Base-by-base conservation (phyloP, 2,113 vertebrate species). In the Cepphus grylle region DNA sequence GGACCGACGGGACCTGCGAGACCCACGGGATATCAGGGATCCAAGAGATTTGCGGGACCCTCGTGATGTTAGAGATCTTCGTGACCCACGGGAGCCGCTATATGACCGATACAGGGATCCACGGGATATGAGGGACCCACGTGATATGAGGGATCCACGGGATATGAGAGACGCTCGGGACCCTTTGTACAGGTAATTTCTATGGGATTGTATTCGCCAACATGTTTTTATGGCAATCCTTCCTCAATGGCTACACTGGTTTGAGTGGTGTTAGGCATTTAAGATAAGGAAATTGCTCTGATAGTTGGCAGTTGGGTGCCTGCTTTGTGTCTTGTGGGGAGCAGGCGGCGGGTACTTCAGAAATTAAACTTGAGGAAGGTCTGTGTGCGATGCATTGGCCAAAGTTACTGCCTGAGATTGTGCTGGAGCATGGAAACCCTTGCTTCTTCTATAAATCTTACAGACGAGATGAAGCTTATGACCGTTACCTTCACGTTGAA, bases 391-490 rank as follows among this genome's bases (percentile, higher is more conserved):
- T n/a, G 29, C 18, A 1, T 5, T 65, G 80, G 21, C n/a, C 27
- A 20, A 47, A 71, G 56, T 56, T 12, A 0, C 11, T 76, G 62
- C 72, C 36, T 34, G 45, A 56, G 36, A 2, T 14, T 9, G 23
- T 70, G 45, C 16, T 61, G 59, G 56, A 78, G 65, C 34, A 3
- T 27, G 30, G 70, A 88, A 80, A n/a, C 34, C 29, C 42, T 80
- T 63, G 40, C 63, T 93, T 6, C 52, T 67, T 92, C 53, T 94
- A 25, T 78, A 32, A 76, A 90, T 40, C 55, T 81, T 97, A 93
- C 96, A 98, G 98, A 34, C 98, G 99, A 95, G 99, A 99, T 2
- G 99, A 98, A 22, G 91, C 98, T 11, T 99, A 98, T 2, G 99
- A 99, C 61, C 96, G 99, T 8, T 99, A 98, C 88, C 96, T 98